phyloP scores from a whole-genome alignment of 2,888 invertebrate species.

The Drosophila helvetica region DNA sequence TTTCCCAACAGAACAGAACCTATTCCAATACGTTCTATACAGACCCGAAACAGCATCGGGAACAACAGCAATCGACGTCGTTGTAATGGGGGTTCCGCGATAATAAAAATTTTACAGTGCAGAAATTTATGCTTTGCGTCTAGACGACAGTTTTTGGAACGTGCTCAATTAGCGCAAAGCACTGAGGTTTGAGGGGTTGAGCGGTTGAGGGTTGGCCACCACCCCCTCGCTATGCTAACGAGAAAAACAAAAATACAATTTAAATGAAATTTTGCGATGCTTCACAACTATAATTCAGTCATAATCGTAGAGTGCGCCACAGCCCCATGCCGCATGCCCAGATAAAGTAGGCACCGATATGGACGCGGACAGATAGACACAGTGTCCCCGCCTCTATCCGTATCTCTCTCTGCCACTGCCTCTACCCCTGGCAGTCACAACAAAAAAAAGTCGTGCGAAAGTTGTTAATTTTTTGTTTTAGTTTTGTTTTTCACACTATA shows the following conservation, averaged over 20 bases:
- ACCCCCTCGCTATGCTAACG: slow-evolving; percentile 2
- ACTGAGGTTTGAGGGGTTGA: not conserved
- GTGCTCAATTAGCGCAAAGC: slow-evolving; percentile 68
- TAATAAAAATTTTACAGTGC: slow-evolving; percentile 69
- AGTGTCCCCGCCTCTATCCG: not conserved
- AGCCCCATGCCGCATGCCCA: not conserved
- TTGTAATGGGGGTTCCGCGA: slow-evolving; percentile 65
- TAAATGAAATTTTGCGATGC: slow-evolving; percentile 50
- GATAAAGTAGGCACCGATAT: slow-evolving; percentile 40
- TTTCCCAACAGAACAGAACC: slow-evolving; percentile 9
- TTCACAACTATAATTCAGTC: slow-evolving; percentile 33
- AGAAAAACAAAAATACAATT: slow-evolving; percentile 47
- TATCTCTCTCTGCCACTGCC: slow-evolving; percentile 4
- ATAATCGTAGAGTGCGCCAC: slow-evolving; percentile 15
- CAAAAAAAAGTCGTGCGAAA: slow-evolving; percentile 62
- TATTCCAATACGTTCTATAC: slow-evolving; percentile 30
- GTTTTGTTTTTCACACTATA: slow-evolving; percentile 64
- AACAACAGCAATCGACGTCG: slow-evolving; percentile 39
- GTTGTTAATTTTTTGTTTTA: slow-evolving; percentile 54
- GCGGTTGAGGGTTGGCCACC: not conserved
- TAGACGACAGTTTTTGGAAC: slow-evolving; percentile 76
- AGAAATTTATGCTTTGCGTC: slow-evolving; percentile 72
- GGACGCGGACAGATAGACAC: not conserved
- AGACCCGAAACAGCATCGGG: slow-evolving; percentile 5
- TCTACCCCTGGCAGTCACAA: slow-evolving; percentile 16